Percentiles rank a stretch among this genome's conserved stretches.
These are phyloP conservation scores for Alitta virens DNA, from an alignment of 2,888 invertebrate genomes.

Conservation along the genomic window DNA sequence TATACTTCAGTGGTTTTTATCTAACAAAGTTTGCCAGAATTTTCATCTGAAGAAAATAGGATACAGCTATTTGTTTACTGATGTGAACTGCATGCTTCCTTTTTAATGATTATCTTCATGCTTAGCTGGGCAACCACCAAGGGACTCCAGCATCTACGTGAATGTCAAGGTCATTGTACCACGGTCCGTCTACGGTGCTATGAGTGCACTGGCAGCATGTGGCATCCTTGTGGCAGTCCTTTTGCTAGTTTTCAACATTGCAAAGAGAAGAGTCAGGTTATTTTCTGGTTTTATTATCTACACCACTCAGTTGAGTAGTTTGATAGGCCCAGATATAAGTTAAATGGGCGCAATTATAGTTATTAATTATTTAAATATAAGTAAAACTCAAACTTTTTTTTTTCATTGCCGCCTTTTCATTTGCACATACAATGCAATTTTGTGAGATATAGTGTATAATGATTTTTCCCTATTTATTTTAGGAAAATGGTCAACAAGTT, in stretches of 20 bases:
- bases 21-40: too few relatives aligned
- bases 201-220: constrained; percentile 3
- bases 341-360: too few relatives aligned
- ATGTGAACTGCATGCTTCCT: neutral
- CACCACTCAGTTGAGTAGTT: too few relatives aligned
- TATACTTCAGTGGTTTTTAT: too few relatives aligned
- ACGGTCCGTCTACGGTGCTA: neutral
- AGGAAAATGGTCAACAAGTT: neutral
- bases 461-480: neutral
- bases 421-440: neutral
- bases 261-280: constrained; percentile 1
- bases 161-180: neutral
- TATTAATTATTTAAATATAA: too few relatives aligned
- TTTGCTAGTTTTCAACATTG: constrained; percentile 8
- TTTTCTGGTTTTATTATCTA: too few relatives aligned
- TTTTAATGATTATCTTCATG: neutral
- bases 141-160: constrained; percentile 9
- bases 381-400: too few relatives aligned
- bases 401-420: neutral
- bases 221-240: neutral
- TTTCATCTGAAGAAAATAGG: too few relatives aligned
- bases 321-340: too few relatives aligned
- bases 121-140: constrained; percentile 2
- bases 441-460: neutral
- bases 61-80: too few relatives aligned